A percentile compares a stretch with the other conserved stretches of the same genome.
Evolutionary conservation across 2,888 invertebrate genomes (phyloP).

Genomic region (Cantharis nigra): DNA sequence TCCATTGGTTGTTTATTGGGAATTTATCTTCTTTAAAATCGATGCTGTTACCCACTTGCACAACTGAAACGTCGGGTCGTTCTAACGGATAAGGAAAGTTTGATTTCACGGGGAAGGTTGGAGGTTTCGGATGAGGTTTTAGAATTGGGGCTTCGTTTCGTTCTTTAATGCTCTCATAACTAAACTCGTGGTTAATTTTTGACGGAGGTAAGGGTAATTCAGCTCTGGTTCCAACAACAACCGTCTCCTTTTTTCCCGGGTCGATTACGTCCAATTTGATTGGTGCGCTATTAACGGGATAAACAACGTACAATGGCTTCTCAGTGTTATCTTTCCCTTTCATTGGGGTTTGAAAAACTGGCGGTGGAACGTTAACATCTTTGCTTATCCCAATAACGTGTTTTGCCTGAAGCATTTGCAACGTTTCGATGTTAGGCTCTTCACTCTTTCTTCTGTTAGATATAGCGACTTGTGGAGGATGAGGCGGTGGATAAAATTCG

Average conservation of each 20-base stretch:
- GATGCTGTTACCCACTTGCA: slow-evolving; percentile 46
- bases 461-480: slow-evolving; percentile 56
- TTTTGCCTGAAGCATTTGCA: slow-evolving; percentile 71
- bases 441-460: slow-evolving; percentile 53
- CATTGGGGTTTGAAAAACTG: slow-evolving; percentile 29
- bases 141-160: slow-evolving; percentile 54
- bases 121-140: slow-evolving; percentile 52
- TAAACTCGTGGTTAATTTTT: slow-evolving; percentile 35
- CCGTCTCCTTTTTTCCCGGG: slow-evolving; percentile 56
- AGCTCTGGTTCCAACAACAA: slow-evolving; percentile 62
- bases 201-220: slow-evolving; percentile 55
- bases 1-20: slow-evolving; percentile 51
- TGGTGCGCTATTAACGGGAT: slow-evolving; percentile 62
- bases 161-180: slow-evolving; percentile 35
- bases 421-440: slow-evolving; percentile 64
- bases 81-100: slow-evolving; percentile 70
- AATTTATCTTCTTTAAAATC: slow-evolving; percentile 43
- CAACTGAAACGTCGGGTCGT: slow-evolving; percentile 60
- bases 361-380: slow-evolving; percentile 44
- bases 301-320: slow-evolving; percentile 61
- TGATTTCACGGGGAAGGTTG: slow-evolving; percentile 55
- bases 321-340: slow-evolving; percentile 44
- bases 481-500: slow-evolving; percentile 48
- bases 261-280: slow-evolving; percentile 57
- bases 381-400: slow-evolving; percentile 49